A percentile compares a stretch with the other conserved stretches of the same genome.
Evolutionary conservation across 2,113 vertebrate species (phyloP).

Genomic region (Epinephelus moara): DNA sequence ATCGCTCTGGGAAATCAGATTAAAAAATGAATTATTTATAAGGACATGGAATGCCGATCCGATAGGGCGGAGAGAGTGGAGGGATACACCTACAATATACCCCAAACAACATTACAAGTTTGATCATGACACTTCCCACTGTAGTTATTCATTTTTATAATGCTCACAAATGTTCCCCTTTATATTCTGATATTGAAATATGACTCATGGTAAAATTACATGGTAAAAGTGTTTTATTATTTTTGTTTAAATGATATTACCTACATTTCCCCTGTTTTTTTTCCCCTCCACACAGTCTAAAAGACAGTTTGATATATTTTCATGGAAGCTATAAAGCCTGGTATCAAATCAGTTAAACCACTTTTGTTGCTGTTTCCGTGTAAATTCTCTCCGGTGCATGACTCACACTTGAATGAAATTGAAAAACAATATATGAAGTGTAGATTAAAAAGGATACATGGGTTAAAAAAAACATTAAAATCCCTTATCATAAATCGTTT

Average conservation of each 20-base stretch:
- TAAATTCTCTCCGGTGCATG: constrained; percentile 22
- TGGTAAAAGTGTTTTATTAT: constrained; percentile 79
- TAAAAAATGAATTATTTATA: constrained; percentile 87
- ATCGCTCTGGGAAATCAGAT: constrained; percentile 85
- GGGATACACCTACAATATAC: constrained; percentile 78
- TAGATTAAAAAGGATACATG: constrained; percentile 35
- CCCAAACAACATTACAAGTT: constrained; percentile 83
- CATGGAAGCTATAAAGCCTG: constrained; percentile 54
- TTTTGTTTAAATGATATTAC: constrained; percentile 80
- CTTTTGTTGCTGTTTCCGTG: constrained; percentile 53
- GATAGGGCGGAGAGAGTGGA: constrained; percentile 71
- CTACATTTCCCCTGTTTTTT: constrained; percentile 49
- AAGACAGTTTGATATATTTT: constrained; percentile 73
- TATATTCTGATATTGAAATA: constrained; percentile 83
- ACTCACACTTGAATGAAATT: constrained; percentile 54
- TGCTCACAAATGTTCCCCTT: constrained; percentile 72
- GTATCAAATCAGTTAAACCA: constrained; percentile 70
- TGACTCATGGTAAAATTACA: constrained; percentile 76
- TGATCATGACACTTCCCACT: constrained; percentile 78
- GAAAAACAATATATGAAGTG: constrained; percentile 39
- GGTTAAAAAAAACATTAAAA: constrained; percentile 21
- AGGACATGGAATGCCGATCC: constrained; percentile 76
- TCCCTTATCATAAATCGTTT: constrained; percentile 2
- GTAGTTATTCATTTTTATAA: constrained; percentile 81
- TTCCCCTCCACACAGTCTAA: constrained; percentile 33